Base-by-base conservation (phyloP, 2,888 invertebrate species). In the Embidobia sp. region DNA sequence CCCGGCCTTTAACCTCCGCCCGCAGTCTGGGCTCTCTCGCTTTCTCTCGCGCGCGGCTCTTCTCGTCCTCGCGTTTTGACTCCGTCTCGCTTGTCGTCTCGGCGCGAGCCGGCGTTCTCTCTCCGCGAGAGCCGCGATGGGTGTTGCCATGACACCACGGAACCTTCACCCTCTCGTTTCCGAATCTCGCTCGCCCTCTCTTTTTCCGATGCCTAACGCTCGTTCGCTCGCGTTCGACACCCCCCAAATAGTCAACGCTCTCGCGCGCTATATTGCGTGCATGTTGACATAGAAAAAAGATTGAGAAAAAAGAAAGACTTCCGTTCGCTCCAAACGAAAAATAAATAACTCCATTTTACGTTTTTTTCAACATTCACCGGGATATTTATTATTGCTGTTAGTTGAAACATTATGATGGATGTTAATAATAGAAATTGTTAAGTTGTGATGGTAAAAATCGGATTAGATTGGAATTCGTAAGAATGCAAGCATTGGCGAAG, bases 101-200 rank as follows among this genome's bases (percentile, higher is more conserved):
- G 31, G 27, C 53, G 63, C 63, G 49, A 37, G n/a, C n/a, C n/a
- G n/a, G 64, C 80, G 82, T 77, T 83, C 79, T 80, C 83, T 59
- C 37, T 69, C 59, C 69, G 57, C 81, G 83, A 80, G 66, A 69
- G 26, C 27, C 79, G 79, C 81, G 81, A 80, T 81, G 88, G 87
- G 87, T 87, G 87, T 88, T 88, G 87, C 87, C 87, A 87, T 87
- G 87, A 88, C 87, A 87, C 88, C 88, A 85, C 84, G 84, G 79
- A 84, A 85, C 83, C 84, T 72, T 82, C 84, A 85, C 84, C 85
- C 83, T 84, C 79, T 75, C 81, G 80, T 82, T 81, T 79, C 83
- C 83, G 83, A 83, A 85, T 83, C 84, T 79, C 81, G 75, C 72
- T 72, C 67, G 73, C 51, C 53, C 53, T 51, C 72, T 53, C 55